phyloP scores from a whole-genome alignment of 2,797 vertebrate species.

The Taenioides sp. region DNA sequence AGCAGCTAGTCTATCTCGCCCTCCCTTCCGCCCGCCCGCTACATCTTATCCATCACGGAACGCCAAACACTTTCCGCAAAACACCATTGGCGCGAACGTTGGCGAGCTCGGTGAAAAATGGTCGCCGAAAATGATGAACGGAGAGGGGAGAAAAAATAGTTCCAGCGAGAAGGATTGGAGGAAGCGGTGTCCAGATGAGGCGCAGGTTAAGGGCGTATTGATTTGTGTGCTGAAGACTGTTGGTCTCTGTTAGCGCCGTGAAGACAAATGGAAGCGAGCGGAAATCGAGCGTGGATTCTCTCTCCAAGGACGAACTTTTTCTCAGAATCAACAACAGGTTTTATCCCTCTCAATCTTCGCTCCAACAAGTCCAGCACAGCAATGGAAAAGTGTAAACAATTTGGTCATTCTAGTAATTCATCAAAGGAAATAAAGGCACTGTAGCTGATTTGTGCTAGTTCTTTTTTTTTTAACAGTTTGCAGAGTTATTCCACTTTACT shows the following conservation, averaged over 20 bases:
- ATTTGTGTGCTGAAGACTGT: constrained; percentile 97
- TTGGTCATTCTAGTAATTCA: background rate
- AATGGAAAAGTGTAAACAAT: constrained; percentile 27
- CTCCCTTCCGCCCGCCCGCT: constrained; percentile 35
- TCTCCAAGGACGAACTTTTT: constrained; percentile 85
- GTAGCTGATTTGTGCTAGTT: too few species aligned
- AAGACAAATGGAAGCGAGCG: constrained; percentile 97
- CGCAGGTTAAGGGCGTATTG: constrained; percentile 98
- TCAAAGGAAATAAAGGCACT: background rate
- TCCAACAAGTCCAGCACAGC: constrained; percentile 7
- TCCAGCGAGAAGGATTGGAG: constrained; percentile 76
- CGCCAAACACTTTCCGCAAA: constrained; percentile 71
- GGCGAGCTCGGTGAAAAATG: constrained; percentile 92
- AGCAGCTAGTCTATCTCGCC: constrained; percentile 88
- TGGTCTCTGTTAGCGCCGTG: constrained; percentile 91
- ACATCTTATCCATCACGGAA: constrained; percentile 90
- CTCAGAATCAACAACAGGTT: constrained; percentile 14
- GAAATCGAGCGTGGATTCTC: constrained; percentile 81
- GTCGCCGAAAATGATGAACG: constrained; percentile 80
- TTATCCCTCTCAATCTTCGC: constrained; percentile 11
- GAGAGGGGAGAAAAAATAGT: constrained; percentile 67
- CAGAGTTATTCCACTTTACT: too few species aligned
- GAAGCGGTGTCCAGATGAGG: constrained; percentile 91
- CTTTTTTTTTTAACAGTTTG: too few species aligned
- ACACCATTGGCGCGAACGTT: constrained; percentile 92